Evolutionary conservation across 2,113 vertebrate species (phyloP).

Genomic region (Plectropomus leopardus): DNA sequence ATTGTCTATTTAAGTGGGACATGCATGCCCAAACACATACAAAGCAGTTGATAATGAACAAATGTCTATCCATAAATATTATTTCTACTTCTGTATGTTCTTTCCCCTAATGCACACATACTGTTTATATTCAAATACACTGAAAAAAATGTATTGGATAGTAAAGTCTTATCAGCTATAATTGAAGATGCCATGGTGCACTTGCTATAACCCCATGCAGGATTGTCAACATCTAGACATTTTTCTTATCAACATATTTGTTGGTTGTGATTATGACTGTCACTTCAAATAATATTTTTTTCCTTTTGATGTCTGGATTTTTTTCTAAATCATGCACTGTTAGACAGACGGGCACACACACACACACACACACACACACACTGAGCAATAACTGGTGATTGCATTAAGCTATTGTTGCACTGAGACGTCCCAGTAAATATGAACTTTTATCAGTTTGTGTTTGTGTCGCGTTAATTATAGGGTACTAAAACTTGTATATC

Average conservation of each 20-base stretch:
- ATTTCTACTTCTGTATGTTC: constrained; percentile 11
- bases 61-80: constrained; percentile 19
- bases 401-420: not conserved
- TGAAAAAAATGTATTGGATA: constrained; percentile 1
- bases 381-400: not conserved
- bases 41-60: constrained; percentile 23
- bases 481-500: not conserved
- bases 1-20: constrained; percentile 17
- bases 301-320: too few species aligned
- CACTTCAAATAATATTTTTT: not conserved
- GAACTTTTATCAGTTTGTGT: not conserved
- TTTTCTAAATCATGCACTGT: too few species aligned
- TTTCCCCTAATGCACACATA: not conserved
- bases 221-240: constrained; percentile 4
- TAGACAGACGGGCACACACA: not conserved
- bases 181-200: constrained; percentile 25
- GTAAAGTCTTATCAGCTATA: constrained; percentile 31
- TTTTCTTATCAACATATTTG: constrained; percentile 17
- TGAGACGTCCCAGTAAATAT: not conserved
- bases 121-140: constrained; percentile 45
- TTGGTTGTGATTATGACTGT: not conserved
- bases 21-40: not conserved
- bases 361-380: not conserved
- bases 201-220: not conserved
- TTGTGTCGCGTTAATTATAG: not conserved